Evolutionary conservation across 2,888 invertebrate species (phyloP).

Genomic region (Drymonia ruficornis): DNA sequence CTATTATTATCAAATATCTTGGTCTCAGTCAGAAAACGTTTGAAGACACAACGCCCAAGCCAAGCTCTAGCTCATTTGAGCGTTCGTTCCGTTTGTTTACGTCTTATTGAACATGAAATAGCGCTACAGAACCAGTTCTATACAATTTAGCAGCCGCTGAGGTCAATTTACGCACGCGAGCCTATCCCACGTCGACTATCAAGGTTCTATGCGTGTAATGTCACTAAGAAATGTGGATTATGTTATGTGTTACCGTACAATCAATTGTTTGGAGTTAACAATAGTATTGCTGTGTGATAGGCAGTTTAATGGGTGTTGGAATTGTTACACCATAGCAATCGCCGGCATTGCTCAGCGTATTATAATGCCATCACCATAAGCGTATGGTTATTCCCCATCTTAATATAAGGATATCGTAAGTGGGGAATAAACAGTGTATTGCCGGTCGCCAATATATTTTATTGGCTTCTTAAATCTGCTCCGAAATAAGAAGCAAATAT

Average conservation of each 20-base stretch:
- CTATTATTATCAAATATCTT: no score
- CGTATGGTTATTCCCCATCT: no score
- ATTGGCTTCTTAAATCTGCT: no score
- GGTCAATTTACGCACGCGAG: constrained; percentile 42
- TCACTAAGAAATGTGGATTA: not conserved
- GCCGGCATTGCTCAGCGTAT: no score
- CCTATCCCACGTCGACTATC: constrained; percentile 31
- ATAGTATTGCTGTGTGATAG: constrained; percentile 3
- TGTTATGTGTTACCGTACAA: not conserved
- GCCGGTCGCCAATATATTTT: no score
- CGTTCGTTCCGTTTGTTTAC: constrained; percentile 43
- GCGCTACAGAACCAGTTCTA: constrained; percentile 39
- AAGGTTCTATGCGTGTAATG: constrained; percentile 32
- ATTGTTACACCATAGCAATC: not conserved
- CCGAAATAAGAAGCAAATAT: no score
- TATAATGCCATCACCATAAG: no score
- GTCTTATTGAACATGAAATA: constrained; percentile 38
- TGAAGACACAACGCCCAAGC: constrained; percentile 1
- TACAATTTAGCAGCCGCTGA: constrained; percentile 42
- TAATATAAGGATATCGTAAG: no score
- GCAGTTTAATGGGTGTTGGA: not conserved
- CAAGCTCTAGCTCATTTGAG: constrained; percentile 35
- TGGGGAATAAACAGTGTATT: no score
- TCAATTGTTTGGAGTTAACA: constrained; percentile 1
- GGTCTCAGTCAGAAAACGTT: not conserved